A percentile compares a stretch with the other conserved stretches of the same genome.
phyloP scores from a whole-genome alignment of 1,140 invertebrate genomes.

The Drosophila lini region DNA sequence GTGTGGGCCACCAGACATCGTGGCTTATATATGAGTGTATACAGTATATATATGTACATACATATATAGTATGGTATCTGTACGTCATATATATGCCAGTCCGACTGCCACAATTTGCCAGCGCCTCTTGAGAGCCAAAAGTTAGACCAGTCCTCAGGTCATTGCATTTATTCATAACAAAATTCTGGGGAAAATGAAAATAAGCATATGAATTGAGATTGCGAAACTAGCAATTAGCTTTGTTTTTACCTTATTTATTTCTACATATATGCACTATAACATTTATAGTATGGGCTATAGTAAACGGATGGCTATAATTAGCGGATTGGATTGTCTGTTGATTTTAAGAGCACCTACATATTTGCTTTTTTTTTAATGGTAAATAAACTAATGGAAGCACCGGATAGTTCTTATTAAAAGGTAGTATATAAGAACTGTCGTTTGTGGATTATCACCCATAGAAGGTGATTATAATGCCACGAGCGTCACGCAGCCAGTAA shows the following conservation, averaged over 20 bases:
- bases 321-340: constrained; percentile 3
- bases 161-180: constrained; percentile 25
- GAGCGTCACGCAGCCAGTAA: constrained; percentile 39
- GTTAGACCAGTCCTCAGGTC: constrained; percentile 21
- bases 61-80: constrained; percentile 31
- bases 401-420: constrained; percentile 24
- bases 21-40: constrained; percentile 16
- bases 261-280: background rate
- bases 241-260: constrained; percentile 7
- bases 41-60: constrained; percentile 25
- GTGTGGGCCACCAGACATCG: constrained; percentile 29
- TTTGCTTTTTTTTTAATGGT: constrained; percentile 7
- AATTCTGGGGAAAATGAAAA: constrained; percentile 10
- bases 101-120: constrained; percentile 7
- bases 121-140: constrained; percentile 23
- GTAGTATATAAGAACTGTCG: constrained; percentile 27
- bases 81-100: constrained; percentile 30
- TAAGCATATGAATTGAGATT: constrained; percentile 23
- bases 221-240: constrained; percentile 29
- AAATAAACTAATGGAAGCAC: constrained; percentile 21
- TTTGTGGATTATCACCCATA: constrained; percentile 42
- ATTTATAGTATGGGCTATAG: constrained; percentile 22
- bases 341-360: background rate
- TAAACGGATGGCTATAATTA: constrained; percentile 34
- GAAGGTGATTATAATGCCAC: constrained; percentile 53